These are phyloP conservation scores for Girardia tigrina DNA, from an alignment of 2,888 invertebrate species.

Conservation along the genomic window DNA sequence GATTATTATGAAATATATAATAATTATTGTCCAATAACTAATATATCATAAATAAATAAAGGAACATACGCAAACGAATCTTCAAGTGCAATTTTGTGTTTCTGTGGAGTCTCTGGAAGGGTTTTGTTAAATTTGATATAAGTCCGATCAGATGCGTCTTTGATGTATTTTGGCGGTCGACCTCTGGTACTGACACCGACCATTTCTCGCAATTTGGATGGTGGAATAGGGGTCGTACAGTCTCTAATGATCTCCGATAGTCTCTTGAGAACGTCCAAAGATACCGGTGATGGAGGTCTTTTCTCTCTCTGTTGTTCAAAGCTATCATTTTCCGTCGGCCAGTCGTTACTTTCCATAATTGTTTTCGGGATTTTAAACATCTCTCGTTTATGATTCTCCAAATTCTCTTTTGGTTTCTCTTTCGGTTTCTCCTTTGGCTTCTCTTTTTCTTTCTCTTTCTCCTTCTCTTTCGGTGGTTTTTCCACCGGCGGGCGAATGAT, in stretches of 20 bases:
- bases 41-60: not conserved
- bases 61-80: not conserved
- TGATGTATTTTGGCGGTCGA: not conserved
- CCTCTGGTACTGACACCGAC: not conserved
- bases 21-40: not conserved
- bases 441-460: not conserved
- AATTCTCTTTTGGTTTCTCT: not conserved
- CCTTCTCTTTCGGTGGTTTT: not conserved
- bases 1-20: not conserved
- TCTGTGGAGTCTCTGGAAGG: not conserved
- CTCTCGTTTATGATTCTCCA: not conserved
- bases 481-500: not conserved
- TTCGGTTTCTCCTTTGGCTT: no score
- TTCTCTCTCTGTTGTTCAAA: not conserved
- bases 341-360: not conserved
- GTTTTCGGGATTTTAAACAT: not conserved
- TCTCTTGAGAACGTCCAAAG: not conserved
- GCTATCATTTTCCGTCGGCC: not conserved
- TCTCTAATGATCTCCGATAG: not conserved
- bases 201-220: not conserved
- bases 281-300: not conserved
- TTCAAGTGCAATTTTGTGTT: not conserved
- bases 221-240: not conserved
- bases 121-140: not conserved
- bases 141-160: not conserved